Conservation (phyloP, 2,797 vertebrate species). For the Chelidonichthys spinosus region DNA sequence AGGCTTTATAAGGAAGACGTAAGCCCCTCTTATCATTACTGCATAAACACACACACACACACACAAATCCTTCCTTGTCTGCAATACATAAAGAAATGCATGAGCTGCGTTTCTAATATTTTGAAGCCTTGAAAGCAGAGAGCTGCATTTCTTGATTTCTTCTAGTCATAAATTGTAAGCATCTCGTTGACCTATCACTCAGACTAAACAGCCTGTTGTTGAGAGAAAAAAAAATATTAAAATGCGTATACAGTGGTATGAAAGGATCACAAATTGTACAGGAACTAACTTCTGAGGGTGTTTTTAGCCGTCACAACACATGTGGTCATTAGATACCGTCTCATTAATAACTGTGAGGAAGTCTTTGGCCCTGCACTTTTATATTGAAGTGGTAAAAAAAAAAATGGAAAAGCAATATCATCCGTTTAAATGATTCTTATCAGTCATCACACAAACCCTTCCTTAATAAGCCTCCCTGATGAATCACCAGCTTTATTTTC, state of each 20-base stretch:
- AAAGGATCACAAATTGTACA: constrained; percentile 63
- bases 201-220: constrained; percentile 32
- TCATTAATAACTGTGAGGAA: constrained; percentile 71
- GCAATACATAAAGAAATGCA: constrained; percentile 88
- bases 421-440: constrained; percentile 60
- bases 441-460: constrained; percentile 41
- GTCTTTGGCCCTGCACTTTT: constrained; percentile 70
- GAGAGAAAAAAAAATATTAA: constrained; percentile 35
- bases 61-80: constrained; percentile 79
- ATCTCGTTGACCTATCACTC: constrained; percentile 58
- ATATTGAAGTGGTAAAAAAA: constrained; percentile 51
- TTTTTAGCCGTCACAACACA: constrained; percentile 56
- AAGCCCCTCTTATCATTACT: constrained; percentile 54
- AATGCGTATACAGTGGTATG: constrained; percentile 41
- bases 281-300: constrained; percentile 52
- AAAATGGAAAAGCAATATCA: constrained; percentile 79
- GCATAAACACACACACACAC: constrained; percentile 47
- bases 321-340: constrained; percentile 56
- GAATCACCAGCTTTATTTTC: constrained; percentile 76
- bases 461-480: constrained; percentile 39
- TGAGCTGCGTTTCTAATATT: constrained; percentile 86
- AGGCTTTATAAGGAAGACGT: constrained; percentile 68
- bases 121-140: constrained; percentile 82
- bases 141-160: constrained; percentile 78
- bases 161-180: constrained; percentile 79